Conservation (phyloP, 2,113 vertebrate genomes). For the Rostratula benghalensis region DNA sequence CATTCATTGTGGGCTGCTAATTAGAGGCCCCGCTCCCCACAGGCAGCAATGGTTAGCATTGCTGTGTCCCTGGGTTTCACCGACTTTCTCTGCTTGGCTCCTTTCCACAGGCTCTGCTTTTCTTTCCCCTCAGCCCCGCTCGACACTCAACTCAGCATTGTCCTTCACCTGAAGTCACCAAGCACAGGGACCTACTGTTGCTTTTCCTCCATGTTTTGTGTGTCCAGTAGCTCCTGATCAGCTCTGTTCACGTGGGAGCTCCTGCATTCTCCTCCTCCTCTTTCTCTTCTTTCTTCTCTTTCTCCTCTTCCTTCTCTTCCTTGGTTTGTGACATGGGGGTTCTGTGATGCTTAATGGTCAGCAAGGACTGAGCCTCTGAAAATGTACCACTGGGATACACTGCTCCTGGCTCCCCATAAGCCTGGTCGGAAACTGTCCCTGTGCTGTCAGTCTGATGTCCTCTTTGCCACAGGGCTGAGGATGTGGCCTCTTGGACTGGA, state of each 20-base stretch:
- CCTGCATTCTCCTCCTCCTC: background rate
- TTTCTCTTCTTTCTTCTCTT: background rate
- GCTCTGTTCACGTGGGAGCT: background rate
- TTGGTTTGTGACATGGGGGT: background rate
- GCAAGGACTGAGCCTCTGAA: background rate
- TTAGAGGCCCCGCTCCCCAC: background rate
- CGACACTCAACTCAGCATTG: background rate
- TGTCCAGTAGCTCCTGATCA: background rate
- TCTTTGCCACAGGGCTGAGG: background rate
- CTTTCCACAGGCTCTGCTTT: background rate
- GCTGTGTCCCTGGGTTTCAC: background rate
- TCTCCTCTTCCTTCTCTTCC: background rate
- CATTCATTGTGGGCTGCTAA: background rate
- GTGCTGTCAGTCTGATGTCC: background rate
- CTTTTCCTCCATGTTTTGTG: background rate
- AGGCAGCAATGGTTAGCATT: background rate
- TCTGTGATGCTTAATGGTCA: background rate
- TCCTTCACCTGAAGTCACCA: background rate
- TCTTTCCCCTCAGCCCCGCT: background rate
- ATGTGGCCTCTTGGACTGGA: background rate
- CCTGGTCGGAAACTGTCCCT: background rate
- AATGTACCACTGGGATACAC: accelerated
- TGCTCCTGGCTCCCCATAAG: background rate
- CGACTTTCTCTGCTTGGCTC: background rate
- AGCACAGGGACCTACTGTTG: accelerated